Evolutionary conservation across 2,888 invertebrate genomes (phyloP), one percentile per base, ranked within the genome.

Genomic region (Watsonalla binaria): DNA sequence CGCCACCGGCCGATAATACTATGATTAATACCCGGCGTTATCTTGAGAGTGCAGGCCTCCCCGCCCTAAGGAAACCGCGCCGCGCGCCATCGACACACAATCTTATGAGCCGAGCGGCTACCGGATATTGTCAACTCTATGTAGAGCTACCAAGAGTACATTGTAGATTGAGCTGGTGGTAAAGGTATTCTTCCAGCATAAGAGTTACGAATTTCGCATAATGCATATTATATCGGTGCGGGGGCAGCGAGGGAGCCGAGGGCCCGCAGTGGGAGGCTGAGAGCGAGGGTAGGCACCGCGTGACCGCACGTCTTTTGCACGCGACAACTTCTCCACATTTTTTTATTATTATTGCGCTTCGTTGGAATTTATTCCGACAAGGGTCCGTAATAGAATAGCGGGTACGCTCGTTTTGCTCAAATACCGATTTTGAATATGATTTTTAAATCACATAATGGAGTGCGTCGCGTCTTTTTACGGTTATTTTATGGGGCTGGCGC

Each of bases 201-300:
- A 86, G 89, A 90, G 88, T 88, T 87, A 89, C 88, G 89, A 88
- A 90, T 90, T 89, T 90, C 90, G 90, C 90, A 90, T 90, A 90
- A 90, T 90, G 90, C 90, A 90, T 90, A 87, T 87, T 89, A 89
- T 89, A 89, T 89, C 86, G 82, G 78, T 67, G 75, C 69, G 72
- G 71, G 76, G 76, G 71, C 63, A 70, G 66, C 55, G 69, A 74
- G 76, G 76, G 75, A 60, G 67, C n/a, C 63, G 56, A 46, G 47
- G 46, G 6, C 8, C 37, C 33, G 9, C 14, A 48, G 55, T 51
- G 53, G 52, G 51, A 34, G 54, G 54, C 54, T 51, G 51, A 59
- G 60, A 56, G 53, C 59, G 58, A 54, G 62, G 60, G 62, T 55
- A 67, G 60, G 76, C 77, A 65, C 72, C 82, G 83, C 85, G 85